A percentile compares a stretch with the other conserved stretches of the same genome.
These are phyloP conservation scores for Aphidoletes aphidimyza DNA, from an alignment of 2,888 invertebrate species.

Conservation along the genomic window DNA sequence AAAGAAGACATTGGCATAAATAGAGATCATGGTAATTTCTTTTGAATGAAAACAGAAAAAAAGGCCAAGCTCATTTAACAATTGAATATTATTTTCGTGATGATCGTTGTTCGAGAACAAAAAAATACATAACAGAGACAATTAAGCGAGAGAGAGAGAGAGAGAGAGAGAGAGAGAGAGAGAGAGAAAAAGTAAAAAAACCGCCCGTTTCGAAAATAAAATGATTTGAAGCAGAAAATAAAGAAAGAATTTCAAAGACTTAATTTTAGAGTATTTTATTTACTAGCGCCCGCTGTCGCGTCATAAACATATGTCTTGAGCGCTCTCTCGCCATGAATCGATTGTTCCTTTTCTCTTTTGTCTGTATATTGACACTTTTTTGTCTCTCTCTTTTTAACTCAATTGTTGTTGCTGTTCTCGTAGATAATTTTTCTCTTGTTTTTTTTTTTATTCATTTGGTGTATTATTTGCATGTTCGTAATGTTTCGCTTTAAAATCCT, in stretches of 20 bases:
- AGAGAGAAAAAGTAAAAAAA: too few relatives aligned
- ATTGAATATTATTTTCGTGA: not conserved
- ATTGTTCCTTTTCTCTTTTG: not conserved
- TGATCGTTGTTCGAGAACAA: not conserved
- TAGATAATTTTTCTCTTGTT: not conserved
- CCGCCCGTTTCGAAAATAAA: not conserved
- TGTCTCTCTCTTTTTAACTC: not conserved
- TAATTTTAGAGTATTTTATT: constrained; percentile 15
- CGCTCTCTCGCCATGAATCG: constrained; percentile 13
- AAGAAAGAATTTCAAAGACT: not conserved
- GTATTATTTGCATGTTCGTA: not conserved
- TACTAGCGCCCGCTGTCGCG: constrained; percentile 34
- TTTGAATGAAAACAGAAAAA: too few relatives aligned
- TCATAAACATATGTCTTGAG: constrained; percentile 18
- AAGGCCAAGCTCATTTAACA: not conserved
- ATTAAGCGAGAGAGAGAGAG: not conserved
- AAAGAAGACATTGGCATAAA: too few relatives aligned
- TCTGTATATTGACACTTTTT: not conserved
- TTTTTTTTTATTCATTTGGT: not conserved
- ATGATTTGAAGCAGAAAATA: not conserved
- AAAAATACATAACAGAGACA: not conserved
- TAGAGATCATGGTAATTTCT: too few relatives aligned
- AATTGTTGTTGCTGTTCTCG: not conserved
- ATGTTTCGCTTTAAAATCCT: not conserved
- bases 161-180: too few relatives aligned